Conservation (phyloP, 64 coral and sea anemone species). For the Montipora efflorescens region DNA sequence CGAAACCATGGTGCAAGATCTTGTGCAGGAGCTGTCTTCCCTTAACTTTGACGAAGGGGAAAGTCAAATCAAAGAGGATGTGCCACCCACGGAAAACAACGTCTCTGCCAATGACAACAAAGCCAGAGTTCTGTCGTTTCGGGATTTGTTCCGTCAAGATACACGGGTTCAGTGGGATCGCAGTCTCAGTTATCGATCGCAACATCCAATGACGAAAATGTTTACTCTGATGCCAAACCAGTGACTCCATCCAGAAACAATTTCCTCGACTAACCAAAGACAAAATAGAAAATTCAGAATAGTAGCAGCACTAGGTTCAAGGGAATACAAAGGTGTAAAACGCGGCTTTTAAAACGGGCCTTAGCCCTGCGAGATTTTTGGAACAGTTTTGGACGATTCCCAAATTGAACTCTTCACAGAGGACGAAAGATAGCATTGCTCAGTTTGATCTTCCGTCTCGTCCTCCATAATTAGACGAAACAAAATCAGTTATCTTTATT, state of each 20-base stretch:
- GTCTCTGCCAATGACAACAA: neutral
- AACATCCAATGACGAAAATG: conserved; percentile 22
- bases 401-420: no score
- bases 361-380: no score
- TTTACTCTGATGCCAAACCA: neutral
- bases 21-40: conserved; percentile 36
- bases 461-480: no score
- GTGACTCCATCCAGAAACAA: neutral
- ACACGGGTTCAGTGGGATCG: neutral
- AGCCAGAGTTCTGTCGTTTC: conserved; percentile 25
- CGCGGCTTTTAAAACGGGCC: no score
- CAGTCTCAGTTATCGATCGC: neutral
- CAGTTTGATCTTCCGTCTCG: no score
- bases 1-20: conserved; percentile 25
- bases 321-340: no score
- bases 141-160: conserved; percentile 49
- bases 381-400: no score
- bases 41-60: conserved; percentile 2
- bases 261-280: neutral
- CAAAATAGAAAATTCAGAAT: neutral
- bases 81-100: neutral
- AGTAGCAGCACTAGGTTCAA: no score
- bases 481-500: no score
- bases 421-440: no score
- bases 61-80: neutral